Base-by-base conservation (phyloP, 35 echinoderm and acorn worm genomes). In the Lytechinus variegatus region DNA sequence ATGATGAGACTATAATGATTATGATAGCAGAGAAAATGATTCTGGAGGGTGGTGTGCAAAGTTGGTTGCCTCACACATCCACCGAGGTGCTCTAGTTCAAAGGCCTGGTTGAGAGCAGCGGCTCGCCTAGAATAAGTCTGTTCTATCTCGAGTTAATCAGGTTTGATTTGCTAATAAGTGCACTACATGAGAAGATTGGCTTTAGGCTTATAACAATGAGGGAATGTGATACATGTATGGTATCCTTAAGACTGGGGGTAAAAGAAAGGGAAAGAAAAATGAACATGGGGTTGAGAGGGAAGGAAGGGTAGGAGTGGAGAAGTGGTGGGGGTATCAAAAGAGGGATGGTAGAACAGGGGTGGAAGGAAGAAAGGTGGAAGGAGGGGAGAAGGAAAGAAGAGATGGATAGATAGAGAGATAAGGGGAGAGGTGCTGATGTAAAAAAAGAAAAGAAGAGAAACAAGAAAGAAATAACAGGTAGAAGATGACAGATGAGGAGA, bases 111-210 rank as follows among this genome's bases (percentile, higher is more conserved):
- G 14, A 79, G 66, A 4, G 66, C 66, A 79, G 66, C n/a, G 66
- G 16, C 66, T 79, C 19, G 61, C 19, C 61, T 58, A 71, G 12
- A 79, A 24, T 16, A 7, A 79, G 66, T 79, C 16, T 79, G 66
- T 79, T 79, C 66, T 79, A 79, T 79, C 66, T 79, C n/a, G 66
- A 79, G 66, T 79, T 79, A 79, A 79, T 79, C 66, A 79, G n/a
- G 19, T 79, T 79, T 79, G 66, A 79, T 79, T 79, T 79, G n/a
- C 66, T 24, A 79, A 79, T 79, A 79, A 79, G 19, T 79, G 66
- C 66, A 24, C 66, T 19, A 79, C 66, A 79, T 79, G 66, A 79
- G 21, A 16, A 79, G 21, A 79, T 79, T n/a, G 16, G 66, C 66
- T 79, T 79, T n/a, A n/a, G 19, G 66, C 5, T 24, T 79, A n/a